Evolutionary conservation across 2,797 vertebrate species (phyloP), one percentile per base, ranked within the genome.

Genomic region (Furcifer pardalis): DNA sequence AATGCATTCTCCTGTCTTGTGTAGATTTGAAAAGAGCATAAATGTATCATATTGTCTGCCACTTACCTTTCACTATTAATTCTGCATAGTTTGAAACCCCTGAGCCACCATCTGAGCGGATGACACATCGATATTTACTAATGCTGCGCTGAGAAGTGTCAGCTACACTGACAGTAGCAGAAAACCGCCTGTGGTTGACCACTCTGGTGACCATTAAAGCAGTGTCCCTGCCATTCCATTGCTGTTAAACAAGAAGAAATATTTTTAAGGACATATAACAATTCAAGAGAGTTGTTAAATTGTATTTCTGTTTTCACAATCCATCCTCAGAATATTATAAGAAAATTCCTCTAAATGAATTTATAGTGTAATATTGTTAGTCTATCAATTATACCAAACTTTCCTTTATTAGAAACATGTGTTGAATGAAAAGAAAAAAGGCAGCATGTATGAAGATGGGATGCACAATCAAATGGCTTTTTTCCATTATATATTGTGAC

Each of bases 31-130:
- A 79, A 40, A 44, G 10, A 52, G 10, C 5, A 44, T 5, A 30
- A 9, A 82, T 0, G 21, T 17, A 0, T 0, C 0, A 12, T n/a
- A 13, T 63, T 62, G 4, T n/a, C 2, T 32, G 89, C 56, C 86
- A 95, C 97, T 95, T 95, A 97, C 97, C 97, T 97, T 98, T 97
- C 25, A 98, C 98, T 0, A 98, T 98, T 77, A 99, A 95, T 84
- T 99, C 98, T 0, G 98, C 98, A 0, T 99, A 99, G 94, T 99
- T 99, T 76, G 98, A 99, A 77, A 99, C 98, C 0, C 98, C 98
- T 0, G 98, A 99, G 1, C 98, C 98, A 0, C 98, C 98, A 0
- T 99, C 98, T 0, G 98, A 98, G 21, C 98, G 97, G 90, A 99
- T 98, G 89, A 99, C 98, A 0, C 98, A 99, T 76, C 98, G 97